phyloP scores from a whole-genome alignment of 2,797 vertebrate genomes.

The Gephyroberyx darwinii region DNA sequence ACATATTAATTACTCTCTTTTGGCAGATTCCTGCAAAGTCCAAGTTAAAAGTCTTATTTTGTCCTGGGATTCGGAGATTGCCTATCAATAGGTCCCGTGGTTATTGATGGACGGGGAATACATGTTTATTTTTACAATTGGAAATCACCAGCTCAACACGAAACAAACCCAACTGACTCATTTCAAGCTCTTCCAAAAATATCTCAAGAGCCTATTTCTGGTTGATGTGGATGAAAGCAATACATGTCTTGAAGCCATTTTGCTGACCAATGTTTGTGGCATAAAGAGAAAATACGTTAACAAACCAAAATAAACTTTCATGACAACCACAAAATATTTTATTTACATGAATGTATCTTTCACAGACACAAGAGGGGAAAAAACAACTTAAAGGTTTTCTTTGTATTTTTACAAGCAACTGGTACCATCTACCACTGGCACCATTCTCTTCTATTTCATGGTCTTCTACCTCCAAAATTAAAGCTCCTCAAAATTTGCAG shows the following conservation, averaged over 20 bases:
- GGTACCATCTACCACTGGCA: slow-evolving; percentile 58
- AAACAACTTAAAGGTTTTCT: slow-evolving; percentile 58
- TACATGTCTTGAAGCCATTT: slow-evolving; percentile 44
- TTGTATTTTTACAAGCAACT: slow-evolving; percentile 58
- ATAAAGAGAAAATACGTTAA: slow-evolving; percentile 21
- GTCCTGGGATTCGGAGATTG: slow-evolving; percentile 18
- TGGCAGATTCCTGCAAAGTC: not conserved
- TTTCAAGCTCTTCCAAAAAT: slow-evolving; percentile 21
- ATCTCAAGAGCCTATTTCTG: slow-evolving; percentile 43
- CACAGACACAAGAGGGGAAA: slow-evolving; percentile 60
- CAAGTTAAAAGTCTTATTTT: not conserved
- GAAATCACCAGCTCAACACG: slow-evolving; percentile 48
- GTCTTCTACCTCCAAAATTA: slow-evolving; percentile 65
- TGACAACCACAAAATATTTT: slow-evolving; percentile 77
- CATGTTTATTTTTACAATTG: slow-evolving; percentile 49
- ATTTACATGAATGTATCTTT: slow-evolving; percentile 76
- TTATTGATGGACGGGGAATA: slow-evolving; percentile 36
- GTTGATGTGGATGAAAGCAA: slow-evolving; percentile 48
- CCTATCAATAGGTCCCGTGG: slow-evolving; percentile 24
- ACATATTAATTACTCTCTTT: slow-evolving; percentile 22
- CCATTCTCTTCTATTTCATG: slow-evolving; percentile 59
- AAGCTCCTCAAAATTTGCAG: slow-evolving; percentile 47
- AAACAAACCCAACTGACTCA: slow-evolving; percentile 55
- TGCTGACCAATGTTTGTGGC: slow-evolving; percentile 36
- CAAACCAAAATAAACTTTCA: slow-evolving; percentile 60